phyloP scores from a whole-genome alignment of 2,888 invertebrate species.

The Drosophila mercatorum region DNA sequence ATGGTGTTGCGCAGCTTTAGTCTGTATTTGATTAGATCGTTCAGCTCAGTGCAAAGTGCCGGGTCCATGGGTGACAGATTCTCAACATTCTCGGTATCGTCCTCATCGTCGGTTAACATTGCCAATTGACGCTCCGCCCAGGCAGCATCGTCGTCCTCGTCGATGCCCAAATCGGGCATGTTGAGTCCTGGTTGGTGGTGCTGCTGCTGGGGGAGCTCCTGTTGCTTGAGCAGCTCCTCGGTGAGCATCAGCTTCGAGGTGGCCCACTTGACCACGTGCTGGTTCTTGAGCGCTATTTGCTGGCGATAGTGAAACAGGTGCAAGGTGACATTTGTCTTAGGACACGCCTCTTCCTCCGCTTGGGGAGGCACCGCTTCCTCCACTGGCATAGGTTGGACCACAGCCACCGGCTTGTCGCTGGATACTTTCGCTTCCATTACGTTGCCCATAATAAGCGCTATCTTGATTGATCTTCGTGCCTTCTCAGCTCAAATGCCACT shows the following conservation, averaged over 20 bases:
- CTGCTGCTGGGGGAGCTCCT: conserved; percentile 12
- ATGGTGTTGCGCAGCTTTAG: conserved; percentile 53
- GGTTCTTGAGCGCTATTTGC: conserved; percentile 56
- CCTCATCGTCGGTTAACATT: conserved; percentile 47
- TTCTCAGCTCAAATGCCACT: conserved; percentile 38
- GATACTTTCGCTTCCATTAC: conserved; percentile 34
- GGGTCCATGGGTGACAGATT: conserved; percentile 31
- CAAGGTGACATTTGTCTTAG: conserved; percentile 44
- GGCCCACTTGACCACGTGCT: conserved; percentile 70
- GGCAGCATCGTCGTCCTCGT: conserved; percentile 22
- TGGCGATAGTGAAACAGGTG: conserved; percentile 73
- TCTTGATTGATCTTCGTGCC: conserved; percentile 8
- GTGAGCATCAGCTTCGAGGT: conserved; percentile 69
- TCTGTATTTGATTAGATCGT: conserved; percentile 63
- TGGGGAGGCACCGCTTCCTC: neutral
- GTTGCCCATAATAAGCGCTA: conserved; percentile 50
- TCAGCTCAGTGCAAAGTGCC: conserved; percentile 38
- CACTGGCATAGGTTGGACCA: conserved; percentile 38
- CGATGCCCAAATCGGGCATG: neutral
- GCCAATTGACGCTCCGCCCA: conserved; percentile 50
- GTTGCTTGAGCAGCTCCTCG: conserved; percentile 70
- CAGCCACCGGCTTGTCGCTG: conserved; percentile 41
- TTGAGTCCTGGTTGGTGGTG: neutral
- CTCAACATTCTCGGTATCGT: conserved; percentile 37
- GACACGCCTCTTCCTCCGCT: neutral